Evolutionary conservation across 35 echinoderm and acorn worm genomes (phyloP), one percentile per base, ranked within the genome.

Genomic region (Ptychodera flava): DNA sequence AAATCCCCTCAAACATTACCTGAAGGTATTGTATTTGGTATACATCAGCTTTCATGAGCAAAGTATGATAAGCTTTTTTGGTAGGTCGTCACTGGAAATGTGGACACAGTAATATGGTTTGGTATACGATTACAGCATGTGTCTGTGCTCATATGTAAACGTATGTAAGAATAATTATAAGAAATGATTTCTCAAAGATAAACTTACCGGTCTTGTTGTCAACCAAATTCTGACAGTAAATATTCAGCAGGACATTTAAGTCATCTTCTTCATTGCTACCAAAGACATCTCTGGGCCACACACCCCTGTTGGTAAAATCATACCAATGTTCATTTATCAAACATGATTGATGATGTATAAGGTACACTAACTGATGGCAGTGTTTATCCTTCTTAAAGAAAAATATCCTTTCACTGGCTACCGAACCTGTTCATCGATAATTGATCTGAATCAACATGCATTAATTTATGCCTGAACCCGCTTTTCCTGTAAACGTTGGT

Each of bases 201-300:
- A 76, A 76, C 88, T 83, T 77, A 99, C 96, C 92, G 64, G 93
- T 92, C 78, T 92, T 99, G 6, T 92, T 90, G 2, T 93, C 92
- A 29, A 85, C 79, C 29, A 92, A 90, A 81, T 99, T 90, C 31
- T 94, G 88, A 83, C 96, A 99, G 30, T 87, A 91, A 12, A 97
- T 45, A 32, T 87, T 87, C 16, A 94, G 64, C 0, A 99, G 37
- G 0, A 99, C 91, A 92, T 99, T 92, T 37, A 90, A 85, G 78
- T 99, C 93, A 86, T 99, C 96, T 78, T 99, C 96, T 38, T 99
- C 96, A 84, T 90, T 93, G 77, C 92, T 90, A 1, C 96, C 96
- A 99, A 99, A 99, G 90, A 99, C 34, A 78, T 94, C 88, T 35
- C 92, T 90, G 31, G 96, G 87, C 96, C 96, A 99, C 92, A 99